phyloP scores from a whole-genome alignment of 2,888 invertebrate species.

The Philaethria dido region DNA sequence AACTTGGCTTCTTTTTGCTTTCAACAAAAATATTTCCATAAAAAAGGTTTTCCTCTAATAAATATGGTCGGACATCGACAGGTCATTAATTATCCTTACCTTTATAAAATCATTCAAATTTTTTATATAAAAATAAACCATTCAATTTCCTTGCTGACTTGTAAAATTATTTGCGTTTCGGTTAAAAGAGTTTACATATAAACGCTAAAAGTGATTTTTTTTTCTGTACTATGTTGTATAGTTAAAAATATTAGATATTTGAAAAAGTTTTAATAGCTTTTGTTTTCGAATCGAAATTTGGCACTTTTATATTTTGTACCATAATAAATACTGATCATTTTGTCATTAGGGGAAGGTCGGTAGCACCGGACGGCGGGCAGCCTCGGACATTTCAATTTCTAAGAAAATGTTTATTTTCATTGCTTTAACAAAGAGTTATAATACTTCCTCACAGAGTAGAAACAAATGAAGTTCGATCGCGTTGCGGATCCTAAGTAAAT shows the following conservation, averaged over 20 bases:
- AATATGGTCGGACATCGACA: conserved; percentile 54
- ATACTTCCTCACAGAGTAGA: too few relatives aligned
- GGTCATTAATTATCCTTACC: conserved; percentile 55
- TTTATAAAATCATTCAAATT: conserved; percentile 53
- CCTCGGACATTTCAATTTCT: too few relatives aligned
- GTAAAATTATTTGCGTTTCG: conserved; percentile 34
- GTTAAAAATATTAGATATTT: neutral
- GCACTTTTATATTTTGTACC: neutral
- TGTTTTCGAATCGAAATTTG: neutral
- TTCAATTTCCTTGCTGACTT: conserved; percentile 35
- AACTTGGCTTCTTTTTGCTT: neutral
- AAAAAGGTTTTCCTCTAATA: conserved; percentile 50
- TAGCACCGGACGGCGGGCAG: too few relatives aligned
- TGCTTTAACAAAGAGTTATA: too few relatives aligned
- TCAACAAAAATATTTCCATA: conserved; percentile 22
- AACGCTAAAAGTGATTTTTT: neutral
- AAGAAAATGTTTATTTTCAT: too few relatives aligned
- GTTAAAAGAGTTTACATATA: conserved; percentile 25
- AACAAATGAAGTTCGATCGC: too few relatives aligned
- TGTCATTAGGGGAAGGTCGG: too few relatives aligned
- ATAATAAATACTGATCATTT: too few relatives aligned
- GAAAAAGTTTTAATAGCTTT: neutral
- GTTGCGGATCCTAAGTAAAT: too few relatives aligned
- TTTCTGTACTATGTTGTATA: neutral
- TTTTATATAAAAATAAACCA: conserved; percentile 50